These are phyloP conservation scores for Pollenia labialis DNA, from an alignment of 2,888 invertebrate genomes.

Conservation along the genomic window DNA sequence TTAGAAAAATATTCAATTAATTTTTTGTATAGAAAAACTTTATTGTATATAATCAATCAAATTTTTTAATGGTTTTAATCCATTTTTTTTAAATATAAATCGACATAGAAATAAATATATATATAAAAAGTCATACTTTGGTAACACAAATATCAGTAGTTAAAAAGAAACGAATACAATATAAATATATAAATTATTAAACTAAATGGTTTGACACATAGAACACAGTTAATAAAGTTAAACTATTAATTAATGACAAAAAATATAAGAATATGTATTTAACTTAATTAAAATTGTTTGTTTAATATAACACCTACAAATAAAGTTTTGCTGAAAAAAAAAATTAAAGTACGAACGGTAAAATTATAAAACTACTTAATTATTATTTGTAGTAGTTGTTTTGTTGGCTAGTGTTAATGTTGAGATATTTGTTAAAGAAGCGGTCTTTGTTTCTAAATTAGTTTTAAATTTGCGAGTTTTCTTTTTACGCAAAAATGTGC, in stretches of 20 bases:
- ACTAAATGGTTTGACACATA: no score
- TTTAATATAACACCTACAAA: not conserved
- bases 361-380: constrained; percentile 11
- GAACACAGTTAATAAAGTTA: no score
- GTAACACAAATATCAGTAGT: constrained; percentile 1
- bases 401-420: not conserved
- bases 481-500: constrained; percentile 60
- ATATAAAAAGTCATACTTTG: not conserved
- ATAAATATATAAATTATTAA: no score
- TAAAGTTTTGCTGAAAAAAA: constrained; percentile 1
- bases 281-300: not conserved
- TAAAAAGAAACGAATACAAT: no score
- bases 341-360: not conserved
- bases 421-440: not conserved
- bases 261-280: not conserved
- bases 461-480: constrained; percentile 15
- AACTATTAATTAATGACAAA: no score
- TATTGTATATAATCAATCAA: no score
- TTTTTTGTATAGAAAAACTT: not conserved
- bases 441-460: not conserved
- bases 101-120: not conserved
- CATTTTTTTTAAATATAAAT: not conserved
- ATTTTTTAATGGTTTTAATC: not conserved
- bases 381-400: constrained; percentile 9
- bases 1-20: not conserved